Percentiles rank a stretch among this genome's conserved stretches.
These are phyloP conservation scores for Thyatira batis DNA, from an alignment of 2,888 invertebrate genomes.

Conservation along the genomic window DNA sequence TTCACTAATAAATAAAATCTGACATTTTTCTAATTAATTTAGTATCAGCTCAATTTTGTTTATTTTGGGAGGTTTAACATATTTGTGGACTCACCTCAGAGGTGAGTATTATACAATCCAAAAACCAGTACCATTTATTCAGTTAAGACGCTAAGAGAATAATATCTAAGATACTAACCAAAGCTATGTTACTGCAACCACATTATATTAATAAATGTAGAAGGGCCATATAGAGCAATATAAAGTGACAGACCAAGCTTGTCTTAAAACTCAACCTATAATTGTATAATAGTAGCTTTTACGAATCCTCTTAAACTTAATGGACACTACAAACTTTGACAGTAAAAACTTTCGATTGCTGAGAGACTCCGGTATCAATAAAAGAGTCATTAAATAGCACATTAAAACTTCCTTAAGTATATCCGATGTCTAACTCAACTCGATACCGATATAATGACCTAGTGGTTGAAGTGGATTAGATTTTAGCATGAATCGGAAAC, in stretches of 20 bases:
- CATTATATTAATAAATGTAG: too few relatives aligned
- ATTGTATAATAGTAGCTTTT: neutral
- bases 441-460: neutral
- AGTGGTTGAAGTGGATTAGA: neutral
- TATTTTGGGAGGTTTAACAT: too few relatives aligned
- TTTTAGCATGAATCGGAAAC: neutral
- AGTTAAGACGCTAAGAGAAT: too few relatives aligned
- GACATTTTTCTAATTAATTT: too few relatives aligned
- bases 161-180: too few relatives aligned
- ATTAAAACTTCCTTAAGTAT: neutral
- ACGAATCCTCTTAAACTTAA: neutral
- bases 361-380: neutral
- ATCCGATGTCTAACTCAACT: neutral
- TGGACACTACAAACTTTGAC: constrained; percentile 3
- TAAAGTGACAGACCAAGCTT: neutral
- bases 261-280: neutral
- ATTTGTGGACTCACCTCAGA: too few relatives aligned
- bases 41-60: too few relatives aligned
- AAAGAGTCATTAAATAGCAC: neutral
- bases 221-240: too few relatives aligned
- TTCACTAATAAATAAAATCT: too few relatives aligned
- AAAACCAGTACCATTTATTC: too few relatives aligned
- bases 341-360: constrained; percentile 1
- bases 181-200: too few relatives aligned
- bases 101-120: too few relatives aligned